Base-by-base conservation (phyloP, 2,888 invertebrate genomes). In the Drepanosiphum platanoidis region DNA sequence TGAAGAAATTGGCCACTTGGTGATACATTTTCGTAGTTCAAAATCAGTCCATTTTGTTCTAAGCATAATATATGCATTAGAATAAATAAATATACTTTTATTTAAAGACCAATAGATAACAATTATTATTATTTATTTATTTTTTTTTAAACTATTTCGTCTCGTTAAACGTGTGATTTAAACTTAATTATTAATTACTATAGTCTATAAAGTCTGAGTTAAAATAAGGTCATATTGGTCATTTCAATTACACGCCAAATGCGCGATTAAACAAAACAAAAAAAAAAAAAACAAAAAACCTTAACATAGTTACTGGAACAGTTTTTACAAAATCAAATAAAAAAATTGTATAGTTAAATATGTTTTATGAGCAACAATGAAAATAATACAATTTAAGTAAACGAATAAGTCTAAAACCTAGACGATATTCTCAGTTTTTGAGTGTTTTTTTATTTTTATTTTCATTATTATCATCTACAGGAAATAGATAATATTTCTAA, bases 31-130 rank as follows among this genome's bases (percentile, higher is more conserved):
- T 78, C 32, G 58, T 36, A 78, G 13, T 22, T 61, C n/a, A 36
- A 66, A 34, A n/a, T 78, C 61, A 61, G 64, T 78, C 64, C 66
- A 32, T 42, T 36, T 68, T 66, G n/a, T 64, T 52, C 18, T 52
- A 52, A 52, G 52, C 70, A 80, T 46, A n/a, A n/a, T n/a, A 22
- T 68, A 61, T 36, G 11, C 30, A 74, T 27, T 46, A n/a, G 30
- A 34, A 36, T 46, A 68, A 79, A n/a, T n/a, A n/a, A n/a, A n/a
- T n/a, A n/a, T n/a, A n/a, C n/a, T n/a, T n/a, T n/a, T n/a, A n/a
- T n/a, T n/a, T n/a, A n/a, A n/a, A n/a, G n/a, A n/a, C n/a, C 9
- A 8, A 42, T 42, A 42, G 42, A 42, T 13, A 42, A 42, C 5
- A 52, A 52, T 22, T 52, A 52, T 52, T 22, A 52, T 52, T 52